A percentile compares a stretch with the other conserved stretches of the same genome.
These are phyloP conservation scores for Erythrocercus mccallii DNA, from an alignment of 2,113 vertebrate species.

Conservation along the genomic window DNA sequence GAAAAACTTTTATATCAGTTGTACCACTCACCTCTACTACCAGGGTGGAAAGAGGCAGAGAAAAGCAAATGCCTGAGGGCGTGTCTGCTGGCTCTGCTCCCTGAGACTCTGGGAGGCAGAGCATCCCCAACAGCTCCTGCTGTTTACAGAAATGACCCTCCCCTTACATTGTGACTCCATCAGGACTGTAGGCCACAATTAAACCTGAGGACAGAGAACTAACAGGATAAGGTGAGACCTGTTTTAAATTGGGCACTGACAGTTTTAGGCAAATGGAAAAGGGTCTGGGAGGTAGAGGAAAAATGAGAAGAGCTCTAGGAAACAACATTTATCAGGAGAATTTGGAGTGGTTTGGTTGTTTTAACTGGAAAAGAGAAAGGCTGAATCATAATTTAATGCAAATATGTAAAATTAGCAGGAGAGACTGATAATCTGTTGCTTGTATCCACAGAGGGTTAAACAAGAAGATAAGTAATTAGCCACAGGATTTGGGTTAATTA, in stretches of 20 bases:
- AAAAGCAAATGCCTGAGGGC: background rate
- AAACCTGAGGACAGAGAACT: background rate
- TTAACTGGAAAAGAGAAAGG: background rate
- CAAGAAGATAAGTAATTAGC: slow-evolving; percentile 21
- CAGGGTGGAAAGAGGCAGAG: background rate
- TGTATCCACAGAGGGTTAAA: slow-evolving; percentile 37
- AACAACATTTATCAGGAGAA: background rate
- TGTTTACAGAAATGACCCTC: background rate
- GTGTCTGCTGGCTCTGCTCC: background rate
- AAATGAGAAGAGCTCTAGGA: background rate
- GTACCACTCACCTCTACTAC: background rate
- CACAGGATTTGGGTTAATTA: slow-evolving; percentile 46
- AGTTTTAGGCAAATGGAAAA: background rate
- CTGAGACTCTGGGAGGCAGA: background rate
- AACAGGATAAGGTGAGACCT: background rate
- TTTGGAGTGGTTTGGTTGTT: background rate
- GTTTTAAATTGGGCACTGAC: background rate
- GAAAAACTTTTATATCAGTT: background rate
- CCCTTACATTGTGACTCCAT: background rate
- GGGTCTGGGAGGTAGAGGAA: background rate
- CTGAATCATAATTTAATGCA: background rate
- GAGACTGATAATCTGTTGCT: background rate
- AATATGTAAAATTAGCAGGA: slow-evolving; percentile 12
- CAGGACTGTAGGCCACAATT: background rate
- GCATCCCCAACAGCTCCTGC: background rate